Base-by-base conservation (phyloP, 2,888 invertebrate species). In the Andrena haemorrhoa region DNA sequence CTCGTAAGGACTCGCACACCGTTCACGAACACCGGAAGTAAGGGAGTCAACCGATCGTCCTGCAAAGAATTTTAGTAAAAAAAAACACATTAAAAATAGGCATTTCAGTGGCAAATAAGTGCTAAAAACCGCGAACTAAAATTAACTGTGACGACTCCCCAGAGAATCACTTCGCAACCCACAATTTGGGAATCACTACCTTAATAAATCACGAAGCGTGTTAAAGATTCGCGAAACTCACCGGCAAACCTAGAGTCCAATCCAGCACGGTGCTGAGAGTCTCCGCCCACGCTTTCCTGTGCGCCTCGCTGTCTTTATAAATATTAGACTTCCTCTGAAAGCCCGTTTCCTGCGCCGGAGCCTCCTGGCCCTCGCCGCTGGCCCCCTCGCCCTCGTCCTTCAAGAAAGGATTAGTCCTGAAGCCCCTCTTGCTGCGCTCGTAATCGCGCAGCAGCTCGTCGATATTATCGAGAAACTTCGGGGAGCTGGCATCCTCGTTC, bases 271-370 rank as follows among this genome's bases (percentile, higher is more conserved):
- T 97, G 92, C 97, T 97, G 88, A 98, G 95, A 89, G 98, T 96
- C 93, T 98, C 98, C 35, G 97, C 97, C 94, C 98, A 96, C 26
- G 98, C 97, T 75, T 96, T 96, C 82, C 97, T 95, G 91, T 97
- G 97, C 23, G 98, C 97, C 91, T 98, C 98, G 72, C 97, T 96
- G 93, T 98, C 98, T 95, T 97, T 98, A 85, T 96, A 96, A 82
- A 98, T 97, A 90, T 84, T 83, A 3, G 33, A 83, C 56, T 65
- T 83, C 33, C 53, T 83, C 92, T 98, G 98, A 88, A 97, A 97
- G 90, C 97, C 97, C 0, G 73, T 31, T 6, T 86, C 89, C 49
- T 71, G 65, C 8, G 20, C 23, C 2, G 56, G 10, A 0, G 73
- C 16, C 4, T 64, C 72, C 23, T 82, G 69, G 0, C 65, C 73